phyloP scores from a whole-genome alignment of 1,140 invertebrate genomes.

The Lepidurus packardi region DNA sequence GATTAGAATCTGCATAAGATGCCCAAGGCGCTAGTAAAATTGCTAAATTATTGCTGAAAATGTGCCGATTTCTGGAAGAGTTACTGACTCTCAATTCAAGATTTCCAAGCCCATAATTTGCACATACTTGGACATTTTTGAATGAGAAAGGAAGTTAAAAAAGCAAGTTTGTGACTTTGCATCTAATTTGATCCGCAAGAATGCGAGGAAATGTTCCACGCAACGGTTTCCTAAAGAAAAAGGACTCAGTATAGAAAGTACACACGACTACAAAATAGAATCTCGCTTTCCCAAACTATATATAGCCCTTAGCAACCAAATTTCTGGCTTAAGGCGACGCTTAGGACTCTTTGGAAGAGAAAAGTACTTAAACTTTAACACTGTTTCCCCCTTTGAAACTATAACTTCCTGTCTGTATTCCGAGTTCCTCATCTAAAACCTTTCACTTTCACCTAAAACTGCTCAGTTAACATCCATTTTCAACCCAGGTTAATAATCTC shows the following conservation, averaged over 20 bases:
- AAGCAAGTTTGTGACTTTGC: background rate
- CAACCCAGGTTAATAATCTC: too few species aligned
- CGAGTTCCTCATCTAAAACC: background rate
- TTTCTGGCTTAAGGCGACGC: background rate
- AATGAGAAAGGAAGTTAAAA: background rate
- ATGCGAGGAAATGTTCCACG: background rate
- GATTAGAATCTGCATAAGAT: too few species aligned
- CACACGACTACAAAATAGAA: background rate
- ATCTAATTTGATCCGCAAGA: background rate
- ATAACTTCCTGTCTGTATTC: background rate
- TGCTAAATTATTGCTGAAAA: too few species aligned
- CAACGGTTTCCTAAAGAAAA: background rate
- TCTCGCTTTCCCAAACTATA: background rate
- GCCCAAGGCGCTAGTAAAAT: too few species aligned
- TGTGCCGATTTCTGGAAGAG: too few species aligned
- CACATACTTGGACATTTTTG: too few species aligned
- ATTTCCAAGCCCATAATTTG: too few species aligned
- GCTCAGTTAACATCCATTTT: background rate
- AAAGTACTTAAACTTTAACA: background rate
- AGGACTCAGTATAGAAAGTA: background rate
- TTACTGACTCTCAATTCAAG: too few species aligned
- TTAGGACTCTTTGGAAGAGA: background rate
- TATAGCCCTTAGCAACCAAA: background rate
- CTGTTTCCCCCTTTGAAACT: background rate
- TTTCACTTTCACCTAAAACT: background rate